phyloP scores from a whole-genome alignment of 2,888 invertebrate genomes.

The Agrochola circellaris region DNA sequence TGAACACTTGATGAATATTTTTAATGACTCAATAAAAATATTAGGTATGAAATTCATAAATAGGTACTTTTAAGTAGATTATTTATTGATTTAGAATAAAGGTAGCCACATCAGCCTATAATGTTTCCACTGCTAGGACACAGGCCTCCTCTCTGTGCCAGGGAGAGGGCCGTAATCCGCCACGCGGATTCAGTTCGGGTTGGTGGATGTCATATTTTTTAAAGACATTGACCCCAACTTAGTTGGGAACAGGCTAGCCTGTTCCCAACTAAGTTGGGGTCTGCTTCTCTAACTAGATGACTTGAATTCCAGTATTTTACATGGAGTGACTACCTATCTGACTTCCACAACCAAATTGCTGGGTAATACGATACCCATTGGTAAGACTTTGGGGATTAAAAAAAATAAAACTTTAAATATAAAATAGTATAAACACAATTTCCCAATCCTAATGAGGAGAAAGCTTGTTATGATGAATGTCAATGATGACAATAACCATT shows the following conservation, averaged over 20 bases:
- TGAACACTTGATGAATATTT: neutral
- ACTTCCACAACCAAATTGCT: too few relatives aligned
- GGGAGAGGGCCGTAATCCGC: neutral
- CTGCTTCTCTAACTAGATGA: too few relatives aligned
- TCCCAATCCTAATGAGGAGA: slow-evolving; percentile 19
- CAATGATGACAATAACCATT: slow-evolving; percentile 34
- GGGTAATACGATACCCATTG: too few relatives aligned
- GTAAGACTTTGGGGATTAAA: neutral
- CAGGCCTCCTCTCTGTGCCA: neutral
- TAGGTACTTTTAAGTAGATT: neutral
- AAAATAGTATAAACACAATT: neutral
- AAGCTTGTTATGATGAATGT: slow-evolving; percentile 18
- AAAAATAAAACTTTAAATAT: neutral
- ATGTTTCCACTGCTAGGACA: neutral
- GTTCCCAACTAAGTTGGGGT: too few relatives aligned
- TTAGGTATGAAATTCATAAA: neutral
- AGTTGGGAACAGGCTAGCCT: too few relatives aligned
- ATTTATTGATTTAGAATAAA: too few relatives aligned
- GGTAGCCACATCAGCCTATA: neutral
- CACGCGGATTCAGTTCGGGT: neutral
- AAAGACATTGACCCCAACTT: too few relatives aligned
- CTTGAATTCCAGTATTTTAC: too few relatives aligned
- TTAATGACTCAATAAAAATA: neutral
- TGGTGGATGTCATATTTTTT: neutral
- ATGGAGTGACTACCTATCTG: too few relatives aligned